Evolutionary conservation across 2,797 vertebrate species (phyloP).

Genomic region (Phoebastria nigripes): DNA sequence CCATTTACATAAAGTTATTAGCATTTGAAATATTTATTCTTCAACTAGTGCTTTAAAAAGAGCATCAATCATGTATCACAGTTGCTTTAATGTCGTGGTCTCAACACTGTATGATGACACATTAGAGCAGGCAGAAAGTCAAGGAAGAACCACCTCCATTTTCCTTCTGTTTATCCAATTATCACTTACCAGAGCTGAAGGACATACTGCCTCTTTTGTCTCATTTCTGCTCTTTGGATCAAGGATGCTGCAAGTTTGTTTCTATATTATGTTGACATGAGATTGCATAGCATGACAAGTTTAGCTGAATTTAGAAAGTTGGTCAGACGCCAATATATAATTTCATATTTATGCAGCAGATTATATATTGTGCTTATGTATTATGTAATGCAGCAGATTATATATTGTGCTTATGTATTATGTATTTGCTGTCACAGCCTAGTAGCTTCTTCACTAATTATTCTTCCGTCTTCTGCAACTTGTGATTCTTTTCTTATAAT

Average conservation of each 20-base stretch:
- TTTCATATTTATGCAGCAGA: background rate
- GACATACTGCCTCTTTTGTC: background rate
- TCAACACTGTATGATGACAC: background rate
- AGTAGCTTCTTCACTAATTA: background rate
- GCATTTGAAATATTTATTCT: background rate
- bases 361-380: background rate
- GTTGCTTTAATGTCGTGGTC: background rate
- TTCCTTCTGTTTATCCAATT: background rate
- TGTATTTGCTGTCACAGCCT: background rate
- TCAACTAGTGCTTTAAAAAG: background rate
- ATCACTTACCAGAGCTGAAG: background rate
- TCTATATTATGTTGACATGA: background rate
- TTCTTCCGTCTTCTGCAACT: background rate
- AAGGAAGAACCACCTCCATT: background rate
- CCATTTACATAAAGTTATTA: background rate
- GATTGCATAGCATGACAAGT: background rate
- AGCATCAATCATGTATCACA: accelerated
- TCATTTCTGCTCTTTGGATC: background rate
- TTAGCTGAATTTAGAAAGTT: background rate
- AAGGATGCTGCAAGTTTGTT: background rate
- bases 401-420: background rate
- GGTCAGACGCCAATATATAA: background rate
- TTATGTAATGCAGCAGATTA: background rate
- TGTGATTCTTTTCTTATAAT: background rate
- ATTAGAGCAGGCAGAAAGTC: background rate